Conservation (phyloP, 2,113 vertebrate species). For the Formicarius rufipectus region DNA sequence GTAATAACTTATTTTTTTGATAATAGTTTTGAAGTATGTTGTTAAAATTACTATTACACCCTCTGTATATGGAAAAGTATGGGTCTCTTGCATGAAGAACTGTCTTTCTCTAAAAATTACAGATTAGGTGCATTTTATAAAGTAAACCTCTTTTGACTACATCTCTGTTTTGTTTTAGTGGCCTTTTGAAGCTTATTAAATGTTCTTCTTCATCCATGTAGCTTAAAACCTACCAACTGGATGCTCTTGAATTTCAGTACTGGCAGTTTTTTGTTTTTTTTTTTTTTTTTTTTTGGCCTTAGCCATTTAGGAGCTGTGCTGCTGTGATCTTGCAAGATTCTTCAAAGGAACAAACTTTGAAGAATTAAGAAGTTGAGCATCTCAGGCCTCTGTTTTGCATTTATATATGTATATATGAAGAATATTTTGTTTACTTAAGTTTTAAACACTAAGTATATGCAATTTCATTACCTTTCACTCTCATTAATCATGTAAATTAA, state of each 20-base stretch:
- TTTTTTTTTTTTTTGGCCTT: not conserved
- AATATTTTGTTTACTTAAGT: not conserved
- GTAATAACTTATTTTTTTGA: not conserved
- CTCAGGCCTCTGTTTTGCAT: not conserved
- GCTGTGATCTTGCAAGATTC: not conserved
- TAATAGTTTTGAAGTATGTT: not conserved
- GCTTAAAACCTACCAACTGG: not conserved
- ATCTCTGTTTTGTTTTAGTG: not conserved
- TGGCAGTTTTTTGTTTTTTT: not conserved
- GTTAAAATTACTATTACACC: not conserved
- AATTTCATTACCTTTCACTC: not conserved
- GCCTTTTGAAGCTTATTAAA: not conserved
- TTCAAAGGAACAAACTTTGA: constrained; percentile 7
- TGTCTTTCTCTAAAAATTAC: not conserved
- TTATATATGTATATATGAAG: not conserved
- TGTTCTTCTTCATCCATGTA: not conserved
- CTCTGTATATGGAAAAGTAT: not conserved
- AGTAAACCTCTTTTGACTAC: not conserved
- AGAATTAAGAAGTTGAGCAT: not conserved
- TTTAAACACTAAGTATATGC: not conserved
- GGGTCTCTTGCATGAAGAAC: not conserved
- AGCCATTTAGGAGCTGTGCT: not conserved
- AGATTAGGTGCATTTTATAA: not conserved
- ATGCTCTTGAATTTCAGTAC: not conserved
- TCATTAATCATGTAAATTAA: not conserved